A percentile compares a stretch with the other conserved stretches of the same genome.
Evolutionary conservation across 2,113 vertebrate species (phyloP).

Genomic region (Speoplatyrhinus poulsoni): DNA sequence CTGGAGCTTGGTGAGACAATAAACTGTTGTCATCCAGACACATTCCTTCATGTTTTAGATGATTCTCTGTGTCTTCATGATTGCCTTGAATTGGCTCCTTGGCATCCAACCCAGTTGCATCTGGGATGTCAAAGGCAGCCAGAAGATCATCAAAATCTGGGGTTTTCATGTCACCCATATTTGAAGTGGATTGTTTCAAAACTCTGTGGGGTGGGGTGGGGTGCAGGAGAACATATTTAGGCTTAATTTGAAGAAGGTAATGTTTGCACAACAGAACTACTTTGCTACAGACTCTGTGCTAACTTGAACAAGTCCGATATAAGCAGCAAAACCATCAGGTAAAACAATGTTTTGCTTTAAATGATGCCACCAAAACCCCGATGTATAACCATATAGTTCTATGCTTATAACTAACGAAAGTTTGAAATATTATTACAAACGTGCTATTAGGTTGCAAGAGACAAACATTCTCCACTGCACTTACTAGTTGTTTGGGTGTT

Average conservation of each 20-base stretch:
- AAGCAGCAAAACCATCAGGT: constrained; percentile 3
- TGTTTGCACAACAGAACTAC: not conserved
- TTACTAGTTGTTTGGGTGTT: constrained; percentile 18
- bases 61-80: constrained; percentile 85
- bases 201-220: constrained; percentile 47
- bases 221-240: constrained; percentile 12
- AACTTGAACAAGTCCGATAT: constrained; percentile 11
- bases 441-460: no score
- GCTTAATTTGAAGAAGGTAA: not conserved
- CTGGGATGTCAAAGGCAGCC: constrained; percentile 98
- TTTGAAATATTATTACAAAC: not conserved
- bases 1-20: constrained; percentile 74
- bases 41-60: constrained; percentile 83
- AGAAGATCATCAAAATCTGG: constrained; percentile 97
- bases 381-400: not conserved
- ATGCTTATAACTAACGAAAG: not conserved
- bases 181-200: constrained; percentile 67
- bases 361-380: not conserved
- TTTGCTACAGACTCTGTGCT: constrained; percentile 1
- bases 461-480: not conserved
- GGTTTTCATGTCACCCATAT: constrained; percentile 99
- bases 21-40: constrained; percentile 84
- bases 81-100: constrained; percentile 89
- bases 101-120: constrained; percentile 91
- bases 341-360: not conserved